Evolutionary conservation across 2,797 vertebrate genomes (phyloP).

Genomic region (Distichodus sexfasciatus): DNA sequence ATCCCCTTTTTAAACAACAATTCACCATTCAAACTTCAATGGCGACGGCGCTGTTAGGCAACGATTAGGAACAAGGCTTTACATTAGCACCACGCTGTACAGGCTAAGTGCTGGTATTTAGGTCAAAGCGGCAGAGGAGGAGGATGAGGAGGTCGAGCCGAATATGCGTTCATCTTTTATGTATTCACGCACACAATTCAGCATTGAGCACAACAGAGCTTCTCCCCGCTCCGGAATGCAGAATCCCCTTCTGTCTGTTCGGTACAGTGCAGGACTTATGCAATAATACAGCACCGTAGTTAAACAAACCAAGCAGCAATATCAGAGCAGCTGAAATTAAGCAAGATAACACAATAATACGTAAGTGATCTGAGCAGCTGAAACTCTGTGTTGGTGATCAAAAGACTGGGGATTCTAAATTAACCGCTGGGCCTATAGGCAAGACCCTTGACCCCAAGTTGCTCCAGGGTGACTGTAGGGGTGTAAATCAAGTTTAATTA

Average conservation of each 20-base stretch:
- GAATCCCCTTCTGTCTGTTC: slow-evolving; percentile 21
- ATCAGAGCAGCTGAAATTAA: slow-evolving; percentile 11
- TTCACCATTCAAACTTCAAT: slow-evolving; percentile 25
- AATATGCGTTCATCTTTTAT: slow-evolving; percentile 17
- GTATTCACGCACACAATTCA: slow-evolving; percentile 19
- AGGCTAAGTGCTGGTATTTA: slow-evolving; percentile 34
- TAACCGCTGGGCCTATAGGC: too few relatives aligned
- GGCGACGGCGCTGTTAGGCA: slow-evolving; percentile 12
- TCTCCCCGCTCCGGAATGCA: background rate
- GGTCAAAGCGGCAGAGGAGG: slow-evolving; percentile 33
- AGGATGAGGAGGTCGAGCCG: slow-evolving; percentile 29
- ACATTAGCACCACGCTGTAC: slow-evolving; percentile 19
- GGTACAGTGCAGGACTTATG: background rate
- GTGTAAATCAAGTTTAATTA: too few relatives aligned
- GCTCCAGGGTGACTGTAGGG: too few relatives aligned
- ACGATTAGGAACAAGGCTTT: slow-evolving; percentile 28
- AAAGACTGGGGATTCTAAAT: too few relatives aligned
- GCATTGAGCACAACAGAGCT: slow-evolving; percentile 26
- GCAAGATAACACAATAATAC: background rate
- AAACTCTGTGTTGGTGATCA: too few relatives aligned
- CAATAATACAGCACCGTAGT: slow-evolving; percentile 9
- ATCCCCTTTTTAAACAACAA: slow-evolving; percentile 38
- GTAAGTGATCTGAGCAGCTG: slow-evolving; percentile 3
- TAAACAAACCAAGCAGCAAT: slow-evolving; percentile 31
- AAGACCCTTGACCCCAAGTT: too few relatives aligned